phyloP scores from a whole-genome alignment of 2,113 vertebrate species.

The Hemichromis elongatus region DNA sequence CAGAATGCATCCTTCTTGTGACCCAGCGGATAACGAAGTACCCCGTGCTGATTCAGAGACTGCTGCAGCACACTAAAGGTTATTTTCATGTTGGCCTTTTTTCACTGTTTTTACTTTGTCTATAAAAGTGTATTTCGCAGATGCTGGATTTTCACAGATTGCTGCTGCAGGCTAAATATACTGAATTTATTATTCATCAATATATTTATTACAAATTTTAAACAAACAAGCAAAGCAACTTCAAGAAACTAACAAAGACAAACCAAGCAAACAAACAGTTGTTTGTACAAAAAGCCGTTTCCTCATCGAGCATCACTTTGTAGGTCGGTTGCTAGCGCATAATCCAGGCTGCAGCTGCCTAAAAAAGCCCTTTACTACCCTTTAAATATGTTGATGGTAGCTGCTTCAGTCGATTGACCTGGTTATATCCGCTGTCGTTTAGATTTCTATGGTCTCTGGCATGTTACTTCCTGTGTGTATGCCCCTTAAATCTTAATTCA shows the following conservation, averaged over 20 bases:
- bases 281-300: background rate
- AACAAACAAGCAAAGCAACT: background rate
- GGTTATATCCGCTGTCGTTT: background rate
- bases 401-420: background rate
- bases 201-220: background rate
- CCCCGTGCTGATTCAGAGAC: conserved; percentile 89
- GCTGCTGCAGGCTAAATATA: background rate
- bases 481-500: background rate
- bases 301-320: background rate
- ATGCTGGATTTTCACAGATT: background rate
- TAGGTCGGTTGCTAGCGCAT: background rate
- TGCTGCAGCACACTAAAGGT: conserved; percentile 94
- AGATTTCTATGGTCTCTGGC: background rate
- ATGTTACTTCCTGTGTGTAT: background rate
- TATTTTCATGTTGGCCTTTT: background rate
- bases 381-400: background rate
- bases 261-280: background rate
- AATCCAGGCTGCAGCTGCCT: background rate
- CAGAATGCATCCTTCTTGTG: conserved; percentile 93
- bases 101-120: background rate
- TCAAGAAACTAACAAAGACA: background rate
- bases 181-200: background rate
- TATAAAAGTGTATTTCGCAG: background rate
- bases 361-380: background rate
- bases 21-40: conserved; percentile 98